Evolutionary conservation across 2,888 invertebrate genomes (phyloP).

Genomic region (Lithophane ornitopus): DNA sequence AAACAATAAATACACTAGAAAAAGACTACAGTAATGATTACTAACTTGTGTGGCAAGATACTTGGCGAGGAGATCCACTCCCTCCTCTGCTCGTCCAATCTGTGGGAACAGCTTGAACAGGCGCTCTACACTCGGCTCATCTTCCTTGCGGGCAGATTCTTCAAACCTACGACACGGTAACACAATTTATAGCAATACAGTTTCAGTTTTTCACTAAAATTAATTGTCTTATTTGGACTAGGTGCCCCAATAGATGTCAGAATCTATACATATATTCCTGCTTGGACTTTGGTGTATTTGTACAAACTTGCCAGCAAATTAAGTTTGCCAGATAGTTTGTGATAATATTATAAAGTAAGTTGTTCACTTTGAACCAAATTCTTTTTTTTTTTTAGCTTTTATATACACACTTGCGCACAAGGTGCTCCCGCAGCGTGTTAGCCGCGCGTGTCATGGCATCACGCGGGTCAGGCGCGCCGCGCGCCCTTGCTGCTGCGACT

Average conservation of each 20-base stretch:
- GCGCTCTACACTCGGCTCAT: slow-evolving; percentile 97
- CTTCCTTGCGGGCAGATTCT: slow-evolving; percentile 96
- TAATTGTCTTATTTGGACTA: neutral
- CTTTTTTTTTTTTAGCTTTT: neutral
- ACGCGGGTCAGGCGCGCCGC: slow-evolving; percentile 84
- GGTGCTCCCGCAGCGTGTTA: slow-evolving; percentile 81
- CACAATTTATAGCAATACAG: neutral
- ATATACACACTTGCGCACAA: slow-evolving; percentile 76
- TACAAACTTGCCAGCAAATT: neutral
- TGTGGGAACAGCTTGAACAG: slow-evolving; percentile 99
- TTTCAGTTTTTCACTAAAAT: neutral
- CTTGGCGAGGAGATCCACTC: slow-evolving; percentile 96
- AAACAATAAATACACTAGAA: neutral
- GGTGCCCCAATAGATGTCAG: neutral
- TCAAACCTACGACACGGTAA: slow-evolving; percentile 92
- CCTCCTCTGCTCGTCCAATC: slow-evolving; percentile 97
- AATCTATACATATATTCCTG: neutral
- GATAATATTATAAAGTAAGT: neutral
- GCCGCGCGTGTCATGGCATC: slow-evolving; percentile 83
- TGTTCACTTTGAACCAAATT: neutral
- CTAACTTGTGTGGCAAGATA: slow-evolving; percentile 95
- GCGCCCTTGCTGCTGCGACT: slow-evolving; percentile 85
- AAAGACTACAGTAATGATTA: neutral
- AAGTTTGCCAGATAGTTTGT: neutral
- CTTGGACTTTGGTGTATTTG: neutral